Base-by-base conservation (phyloP, 1,140 invertebrate genomes). In the Meteorus sp. region DNA sequence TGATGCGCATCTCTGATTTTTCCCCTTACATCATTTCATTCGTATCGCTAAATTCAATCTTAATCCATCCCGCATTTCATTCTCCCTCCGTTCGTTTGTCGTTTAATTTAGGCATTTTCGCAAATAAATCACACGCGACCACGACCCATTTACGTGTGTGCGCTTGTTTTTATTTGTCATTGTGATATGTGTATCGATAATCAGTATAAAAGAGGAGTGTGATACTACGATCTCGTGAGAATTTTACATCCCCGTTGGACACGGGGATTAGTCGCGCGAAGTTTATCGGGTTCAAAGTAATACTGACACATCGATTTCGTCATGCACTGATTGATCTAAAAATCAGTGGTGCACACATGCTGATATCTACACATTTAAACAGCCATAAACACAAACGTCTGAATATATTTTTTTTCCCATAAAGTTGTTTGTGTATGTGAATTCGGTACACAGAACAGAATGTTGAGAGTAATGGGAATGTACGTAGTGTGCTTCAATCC, bases 181-280 rank as follows among this genome's bases (percentile, higher is more conserved):
- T 11, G 15, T 13, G 7, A 2, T 2, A 17, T 2, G 19, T 39
- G 23, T 53, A 37, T 39, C 2, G 20, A 20, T 29, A 41, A 41
- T 17, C 48, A 3, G 27, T 33, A 31, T 51, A 51, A 29, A 29
- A 17, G 11, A 35, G 41, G 29, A 45, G 22, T 25, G 17, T 29
- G 41, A 33, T 25, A 25, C 44, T 43, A n/a, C n/a, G 52, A 57
- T 62, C 61, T 60, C 65, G 66, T 74, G 71, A 73, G 72, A 75
- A 72, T 66, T 45, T 59, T 51, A 63, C n/a, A n/a, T 73, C 71
- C 65, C 64, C 53, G 59, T 74, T 70, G 63, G 72, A 66, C 63
- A 68, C 67, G 63, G 63, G 61, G 68, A 74, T 75, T 71, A 72
- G 67, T 61, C 60, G 52, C 63, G 68, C 67, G 27, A 63, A 61